Evolutionary conservation across 1,140 invertebrate genomes (phyloP), one percentile per base, ranked within the genome.

Genomic region (Thalassaphorura encarpata): DNA sequence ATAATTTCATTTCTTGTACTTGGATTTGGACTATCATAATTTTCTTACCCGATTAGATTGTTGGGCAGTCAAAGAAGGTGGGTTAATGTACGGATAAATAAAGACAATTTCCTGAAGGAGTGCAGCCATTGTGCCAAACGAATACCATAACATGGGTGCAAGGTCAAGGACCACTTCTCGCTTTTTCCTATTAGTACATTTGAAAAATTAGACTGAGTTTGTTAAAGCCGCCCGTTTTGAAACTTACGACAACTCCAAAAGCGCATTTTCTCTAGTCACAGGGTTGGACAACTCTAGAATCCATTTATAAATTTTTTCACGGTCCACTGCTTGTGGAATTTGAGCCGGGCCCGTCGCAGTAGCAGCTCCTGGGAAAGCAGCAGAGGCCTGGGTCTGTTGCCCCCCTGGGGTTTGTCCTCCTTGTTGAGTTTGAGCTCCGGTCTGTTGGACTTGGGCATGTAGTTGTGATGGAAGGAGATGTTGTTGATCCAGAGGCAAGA

Each of bases 61-160:
- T 71, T 89, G 85, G 16, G 87, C 91, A 19, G 92, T 96, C 27
- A 99, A 75, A 6, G 91, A 94, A 0, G 96, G 87, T 16, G 96
- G 96, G 73, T 94, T 95, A 61, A 99, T 97, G 2, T 91, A 87
- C 18, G 94, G 92, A 75, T 99, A 99, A 57, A 99, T 97, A 66
- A 92, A 92, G 6, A 97, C 89, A 18, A 84, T 81, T 71, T 89
- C 87, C 72, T 98, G 94, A 1, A 99, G 76, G 1, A 99, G 74
- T 39, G 93, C 93, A 29, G 93, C 89, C 18, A 93, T 93, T 16
- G 94, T 97, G 1, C 97, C 97, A 76, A 98, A 99, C 42, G 93
- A 96, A 72, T 98, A 85, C 96, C 96, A 99, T 53, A 99, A 71
- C 88, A 98, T 92, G 0, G 94, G 89, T 0, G 95, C 94, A 53